phyloP scores from a whole-genome alignment of 2,113 vertebrate species.

The Gasterosteus aculeatus region DNA sequence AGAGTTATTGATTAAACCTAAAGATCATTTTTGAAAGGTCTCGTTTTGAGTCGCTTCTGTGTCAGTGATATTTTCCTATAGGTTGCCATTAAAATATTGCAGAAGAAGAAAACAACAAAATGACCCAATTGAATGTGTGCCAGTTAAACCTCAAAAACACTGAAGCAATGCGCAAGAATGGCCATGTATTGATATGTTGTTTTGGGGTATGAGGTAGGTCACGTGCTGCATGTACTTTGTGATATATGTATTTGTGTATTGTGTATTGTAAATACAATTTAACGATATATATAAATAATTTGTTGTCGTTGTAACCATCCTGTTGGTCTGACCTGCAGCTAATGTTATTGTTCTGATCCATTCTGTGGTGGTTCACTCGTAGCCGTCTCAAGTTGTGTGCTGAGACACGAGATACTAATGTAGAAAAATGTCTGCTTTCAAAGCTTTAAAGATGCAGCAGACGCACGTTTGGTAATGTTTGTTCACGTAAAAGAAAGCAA shows the following conservation, averaged over 20 bases:
- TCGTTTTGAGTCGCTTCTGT: neutral
- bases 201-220: neutral
- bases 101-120: neutral
- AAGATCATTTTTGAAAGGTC: neutral
- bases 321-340: neutral
- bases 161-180: neutral
- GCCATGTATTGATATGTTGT: neutral
- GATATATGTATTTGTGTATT: neutral
- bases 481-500: neutral
- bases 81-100: neutral
- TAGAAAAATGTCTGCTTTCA: constrained; percentile 4
- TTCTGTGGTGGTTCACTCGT: neutral
- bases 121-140: neutral
- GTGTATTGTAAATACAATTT: neutral
- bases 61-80: neutral
- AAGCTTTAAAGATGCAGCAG: neutral
- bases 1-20: neutral
- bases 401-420: neutral
- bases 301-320: neutral
- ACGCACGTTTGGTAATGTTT: neutral
- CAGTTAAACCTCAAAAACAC: neutral
- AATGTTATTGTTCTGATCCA: neutral
- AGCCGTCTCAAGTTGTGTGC: neutral
- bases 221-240: neutral
- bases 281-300: neutral